Evolutionary conservation across 2,113 vertebrate genomes (phyloP).

Genomic region (Nerophis ophidion): DNA sequence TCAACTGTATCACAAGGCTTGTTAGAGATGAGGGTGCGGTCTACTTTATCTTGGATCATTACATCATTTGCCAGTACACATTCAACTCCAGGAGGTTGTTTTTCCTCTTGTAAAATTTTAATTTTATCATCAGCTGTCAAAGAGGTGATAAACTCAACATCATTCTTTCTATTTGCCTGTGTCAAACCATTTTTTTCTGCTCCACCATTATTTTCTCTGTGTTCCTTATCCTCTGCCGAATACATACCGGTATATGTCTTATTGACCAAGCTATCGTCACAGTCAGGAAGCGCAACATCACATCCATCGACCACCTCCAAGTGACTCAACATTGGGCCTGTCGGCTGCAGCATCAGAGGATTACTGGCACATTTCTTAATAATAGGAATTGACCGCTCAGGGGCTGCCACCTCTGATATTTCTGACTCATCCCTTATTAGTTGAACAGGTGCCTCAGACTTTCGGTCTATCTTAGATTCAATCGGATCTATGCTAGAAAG

Average conservation of each 20-base stretch:
- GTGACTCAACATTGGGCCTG: constrained; percentile 67
- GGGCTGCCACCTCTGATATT: constrained; percentile 15
- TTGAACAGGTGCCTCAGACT: constrained; percentile 6
- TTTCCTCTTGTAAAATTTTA: constrained; percentile 10
- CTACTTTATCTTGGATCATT: constrained; percentile 19
- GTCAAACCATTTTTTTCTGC: constrained; percentile 2
- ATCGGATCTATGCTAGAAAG: constrained; percentile 8
- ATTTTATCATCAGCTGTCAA: background rate
- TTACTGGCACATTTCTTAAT: constrained; percentile 30
- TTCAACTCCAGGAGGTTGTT: constrained; percentile 7
- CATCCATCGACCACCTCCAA: constrained; percentile 52
- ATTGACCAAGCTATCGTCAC: constrained; percentile 22
- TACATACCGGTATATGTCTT: constrained; percentile 11
- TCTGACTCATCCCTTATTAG: constrained; percentile 22
- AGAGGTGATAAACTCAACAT: constrained; percentile 4
- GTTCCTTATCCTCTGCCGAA: constrained; percentile 13
- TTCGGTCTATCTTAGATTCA: background rate
- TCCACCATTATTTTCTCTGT: constrained; percentile 1
- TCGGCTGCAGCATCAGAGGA: constrained; percentile 38
- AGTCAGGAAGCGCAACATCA: constrained; percentile 44
- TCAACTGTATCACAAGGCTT: constrained; percentile 18
- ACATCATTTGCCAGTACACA: constrained; percentile 17
- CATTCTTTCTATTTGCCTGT: constrained; percentile 15
- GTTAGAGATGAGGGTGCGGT: constrained; percentile 24
- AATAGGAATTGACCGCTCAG: constrained; percentile 27